Evolutionary conservation across 2,888 invertebrate species (phyloP), one percentile per base, ranked within the genome.

Genomic region (Steromphala cineraria): DNA sequence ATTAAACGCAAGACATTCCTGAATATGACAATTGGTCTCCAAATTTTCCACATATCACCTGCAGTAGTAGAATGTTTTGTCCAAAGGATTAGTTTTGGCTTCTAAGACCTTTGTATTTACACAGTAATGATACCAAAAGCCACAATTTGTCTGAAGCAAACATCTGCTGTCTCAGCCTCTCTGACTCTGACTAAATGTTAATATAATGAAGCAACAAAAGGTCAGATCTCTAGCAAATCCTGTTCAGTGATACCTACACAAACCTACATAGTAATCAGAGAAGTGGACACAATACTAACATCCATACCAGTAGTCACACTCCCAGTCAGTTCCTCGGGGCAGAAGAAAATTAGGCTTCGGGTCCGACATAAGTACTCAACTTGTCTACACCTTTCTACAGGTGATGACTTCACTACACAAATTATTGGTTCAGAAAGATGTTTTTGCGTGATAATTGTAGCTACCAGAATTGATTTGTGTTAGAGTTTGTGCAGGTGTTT

Each of bases 101-200:
- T 46, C 46, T 46, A 46, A 46, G 46, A 46, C 46, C 46, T 1
- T 10, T 5, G 13, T 24, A 28, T 62, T 62, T 62, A 28, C 28
- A 62, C 62, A 62, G 62, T 62, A 62, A 62, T 62, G 62, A 62
- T 62, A 62, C 7, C 62, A 24, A n/a, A 62, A 62, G 62, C 62
- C 10, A 28, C n/a, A 62, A 24, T 62, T 62, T 62, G 62, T 24
- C 17, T 28, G 28, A 17, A 62, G 17, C 62, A 62, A 62, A 62
- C 62, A 62, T 62, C 62, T 62, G 62, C 15, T 62, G 62, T 24
- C 62, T 56, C 28, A 1, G 62, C 24, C 24, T 62, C 13, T 10
- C 62, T 62, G 28, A 15, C 10, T 24, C 28, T 62, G 28, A 24
- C 21, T 62, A 10, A 24, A 62, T 21, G 62, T 62, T 15, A 62